Base-by-base conservation (phyloP, 2,888 invertebrate genomes). In the Octonoba sinensis region DNA sequence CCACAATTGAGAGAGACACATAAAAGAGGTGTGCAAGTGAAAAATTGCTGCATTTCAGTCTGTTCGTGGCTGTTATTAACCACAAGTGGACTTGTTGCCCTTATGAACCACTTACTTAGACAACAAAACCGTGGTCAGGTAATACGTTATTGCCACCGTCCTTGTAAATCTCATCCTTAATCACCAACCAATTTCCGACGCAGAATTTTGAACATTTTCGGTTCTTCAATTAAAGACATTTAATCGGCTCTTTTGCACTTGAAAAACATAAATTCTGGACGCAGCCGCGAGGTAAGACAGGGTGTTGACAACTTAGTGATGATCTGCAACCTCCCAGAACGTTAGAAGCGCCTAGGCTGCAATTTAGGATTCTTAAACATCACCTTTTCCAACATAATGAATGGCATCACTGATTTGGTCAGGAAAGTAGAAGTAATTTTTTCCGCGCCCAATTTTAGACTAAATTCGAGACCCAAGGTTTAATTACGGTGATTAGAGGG, bases 301-400 rank as follows among this genome's bases (percentile, higher is more conserved):
- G 76, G 62, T 20, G 76, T 18, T 77, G 76, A 77, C 69, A 62
- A 64, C 11, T n/a, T 24, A 59, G 20, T 59, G 66, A 74, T 49
- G 67, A 51, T 6, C 27, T 11, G 47, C 54, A 24, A 64, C 69
- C 69, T 69, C 70, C 76, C 70, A 76, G 54, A 67, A 64, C 57
- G 75, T 75, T 75, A 75, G 20, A 60, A n/a, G 66, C 51, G n/a
- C 22, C 24, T 16, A 69, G 54, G 27, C n/a, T 44, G 56, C 64
- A 72, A 72, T 75, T 67, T 60, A 67, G 75, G 59, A 59, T 66
- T 60, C 75, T 46, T 59, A 60, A 75, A 75, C 62, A 75, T 75
- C 75, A 54, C 76, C 69, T 77, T 64, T 75, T 64, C 44, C 69
- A 67, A 67, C 24, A 36, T 75, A 75, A 75, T 75, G 67, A 67